phyloP scores from a whole-genome alignment of 2,113 vertebrate species.

The Pelecanoides urinatrix region DNA sequence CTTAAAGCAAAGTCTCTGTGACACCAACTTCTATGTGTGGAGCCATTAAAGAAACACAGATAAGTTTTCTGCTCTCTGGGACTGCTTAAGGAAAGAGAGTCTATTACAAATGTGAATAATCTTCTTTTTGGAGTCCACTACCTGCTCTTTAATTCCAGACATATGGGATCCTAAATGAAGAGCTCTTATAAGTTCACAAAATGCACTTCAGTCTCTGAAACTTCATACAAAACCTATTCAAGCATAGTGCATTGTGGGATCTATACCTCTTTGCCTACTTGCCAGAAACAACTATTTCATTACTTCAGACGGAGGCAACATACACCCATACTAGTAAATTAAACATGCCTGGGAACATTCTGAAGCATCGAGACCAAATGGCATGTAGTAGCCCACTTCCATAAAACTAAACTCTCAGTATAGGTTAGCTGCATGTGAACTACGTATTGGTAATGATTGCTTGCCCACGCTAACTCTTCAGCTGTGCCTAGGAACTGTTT shows the following conservation, averaged over 20 bases:
- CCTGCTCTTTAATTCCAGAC: neutral
- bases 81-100: neutral
- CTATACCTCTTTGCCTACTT: neutral
- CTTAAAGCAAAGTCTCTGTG: neutral
- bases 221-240: neutral
- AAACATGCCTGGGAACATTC: neutral
- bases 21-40: neutral
- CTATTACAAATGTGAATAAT: neutral
- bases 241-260: neutral
- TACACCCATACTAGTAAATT: neutral
- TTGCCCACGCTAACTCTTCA: neutral
- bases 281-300: neutral
- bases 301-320: fast-evolving
- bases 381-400: neutral
- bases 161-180: neutral
- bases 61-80: neutral
- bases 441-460: neutral
- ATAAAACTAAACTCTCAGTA: neutral
- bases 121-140: neutral
- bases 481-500: neutral
- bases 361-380: neutral
- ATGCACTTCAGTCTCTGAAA: neutral
- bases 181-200: neutral
- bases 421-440: neutral
- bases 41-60: neutral